Conservation (phyloP, 1,140 invertebrate species). For the Proctacanthus coquilletti region DNA sequence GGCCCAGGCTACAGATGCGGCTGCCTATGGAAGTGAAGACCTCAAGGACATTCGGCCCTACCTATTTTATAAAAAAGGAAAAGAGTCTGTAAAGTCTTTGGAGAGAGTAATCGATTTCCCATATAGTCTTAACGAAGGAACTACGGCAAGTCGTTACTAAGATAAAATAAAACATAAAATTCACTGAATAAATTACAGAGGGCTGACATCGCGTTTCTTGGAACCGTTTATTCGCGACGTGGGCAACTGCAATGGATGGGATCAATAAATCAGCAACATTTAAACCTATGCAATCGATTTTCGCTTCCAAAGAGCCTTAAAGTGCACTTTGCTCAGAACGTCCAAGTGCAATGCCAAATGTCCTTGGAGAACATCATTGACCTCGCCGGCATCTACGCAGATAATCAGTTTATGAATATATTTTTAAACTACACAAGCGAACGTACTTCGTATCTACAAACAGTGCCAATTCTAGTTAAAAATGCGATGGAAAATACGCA, state of each 20-base stretch:
- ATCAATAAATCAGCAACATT: constrained; percentile 28
- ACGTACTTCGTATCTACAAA: constrained; percentile 30
- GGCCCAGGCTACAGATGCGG: constrained; percentile 25
- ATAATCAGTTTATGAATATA: constrained; percentile 33
- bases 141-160: constrained; percentile 12
- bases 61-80: constrained; percentile 34
- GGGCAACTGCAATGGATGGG: constrained; percentile 25
- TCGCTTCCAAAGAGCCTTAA: not conserved
- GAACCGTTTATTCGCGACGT: constrained; percentile 21
- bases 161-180: constrained; percentile 30
- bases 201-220: too few relatives aligned
- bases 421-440: constrained; percentile 34
- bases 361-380: constrained; percentile 36
- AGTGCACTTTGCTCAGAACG: constrained; percentile 40
- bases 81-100: constrained; percentile 35
- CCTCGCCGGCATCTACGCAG: constrained; percentile 19
- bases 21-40: constrained; percentile 27
- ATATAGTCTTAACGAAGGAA: constrained; percentile 6
- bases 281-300: constrained; percentile 28
- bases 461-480: constrained; percentile 39
- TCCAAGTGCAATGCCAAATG: constrained; percentile 35
- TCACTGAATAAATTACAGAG: too few relatives aligned
- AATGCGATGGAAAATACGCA: constrained; percentile 24
- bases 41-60: constrained; percentile 31
- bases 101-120: constrained; percentile 21